A percentile compares a stretch with the other conserved stretches of the same genome.
Evolutionary conservation across 2,797 vertebrate genomes (phyloP).

Genomic region (Melanotaenia parkinsoni): DNA sequence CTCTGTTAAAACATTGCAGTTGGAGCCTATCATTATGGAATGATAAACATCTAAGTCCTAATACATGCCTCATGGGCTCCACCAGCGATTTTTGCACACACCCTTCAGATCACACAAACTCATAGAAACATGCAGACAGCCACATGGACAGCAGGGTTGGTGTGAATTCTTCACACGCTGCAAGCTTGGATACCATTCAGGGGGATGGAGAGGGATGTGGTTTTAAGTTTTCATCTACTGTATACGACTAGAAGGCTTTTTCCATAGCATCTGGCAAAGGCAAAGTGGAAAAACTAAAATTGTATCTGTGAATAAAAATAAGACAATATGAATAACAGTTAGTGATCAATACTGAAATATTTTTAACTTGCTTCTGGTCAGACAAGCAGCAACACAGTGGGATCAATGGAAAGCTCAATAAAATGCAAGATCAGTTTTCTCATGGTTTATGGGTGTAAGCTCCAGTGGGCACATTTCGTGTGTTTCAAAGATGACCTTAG

Average conservation of each 20-base stretch:
- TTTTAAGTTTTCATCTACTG: conserved; percentile 54
- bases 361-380: conserved; percentile 39
- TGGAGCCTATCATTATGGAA: conserved; percentile 83
- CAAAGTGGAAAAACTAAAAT: conserved; percentile 33
- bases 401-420: conserved; percentile 58
- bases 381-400: conserved; percentile 18
- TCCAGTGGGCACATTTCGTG: conserved; percentile 45
- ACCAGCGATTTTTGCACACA: conserved; percentile 54
- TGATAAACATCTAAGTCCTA: conserved; percentile 79
- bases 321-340: conserved; percentile 15
- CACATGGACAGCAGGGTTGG: conserved; percentile 35
- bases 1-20: conserved; percentile 55
- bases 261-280: conserved; percentile 67
- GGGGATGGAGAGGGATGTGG: conserved; percentile 45
- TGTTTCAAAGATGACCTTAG: conserved; percentile 40
- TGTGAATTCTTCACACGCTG: conserved; percentile 56
- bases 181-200: conserved; percentile 59
- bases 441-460: conserved; percentile 49
- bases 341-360: conserved; percentile 29
- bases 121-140: conserved; percentile 21
- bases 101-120: conserved; percentile 34
- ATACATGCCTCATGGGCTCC: conserved; percentile 72
- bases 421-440: conserved; percentile 49
- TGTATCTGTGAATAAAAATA: conserved; percentile 1
- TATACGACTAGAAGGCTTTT: conserved; percentile 57